Evolutionary conservation across 2,888 invertebrate species (phyloP).

Genomic region (Ennomos erosarius): DNA sequence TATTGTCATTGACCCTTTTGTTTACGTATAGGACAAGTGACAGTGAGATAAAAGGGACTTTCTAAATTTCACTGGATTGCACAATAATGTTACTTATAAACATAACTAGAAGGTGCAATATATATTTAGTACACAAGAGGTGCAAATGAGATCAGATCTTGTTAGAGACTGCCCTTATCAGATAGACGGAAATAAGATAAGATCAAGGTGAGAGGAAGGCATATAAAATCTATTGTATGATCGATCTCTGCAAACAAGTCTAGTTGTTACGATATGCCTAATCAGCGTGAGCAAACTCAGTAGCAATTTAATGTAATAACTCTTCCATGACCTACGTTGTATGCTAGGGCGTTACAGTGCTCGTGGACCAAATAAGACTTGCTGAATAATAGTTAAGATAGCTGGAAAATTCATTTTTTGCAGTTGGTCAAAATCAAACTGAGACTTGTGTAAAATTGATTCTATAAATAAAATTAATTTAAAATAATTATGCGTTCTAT

Average conservation of each 20-base stretch:
- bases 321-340: no score
- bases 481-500: no score
- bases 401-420: no score
- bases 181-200: constrained; percentile 31
- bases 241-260: constrained; percentile 3
- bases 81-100: not conserved
- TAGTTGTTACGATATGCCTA: no score
- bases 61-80: not conserved
- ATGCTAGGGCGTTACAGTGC: no score
- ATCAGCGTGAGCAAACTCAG: no score
- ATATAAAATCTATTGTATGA: not conserved
- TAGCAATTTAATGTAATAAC: no score
- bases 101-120: constrained; percentile 9
- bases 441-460: no score
- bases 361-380: no score
- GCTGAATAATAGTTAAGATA: no score
- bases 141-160: constrained; percentile 31
- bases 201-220: constrained; percentile 16
- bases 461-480: no score
- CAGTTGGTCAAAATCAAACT: no score
- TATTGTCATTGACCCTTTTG: not conserved
- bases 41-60: not conserved
- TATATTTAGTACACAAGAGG: constrained; percentile 5
- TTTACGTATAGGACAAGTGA: not conserved
- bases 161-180: constrained; percentile 44